Base-by-base conservation (phyloP, 2,888 invertebrate species). In the Maniola hyperantus region DNA sequence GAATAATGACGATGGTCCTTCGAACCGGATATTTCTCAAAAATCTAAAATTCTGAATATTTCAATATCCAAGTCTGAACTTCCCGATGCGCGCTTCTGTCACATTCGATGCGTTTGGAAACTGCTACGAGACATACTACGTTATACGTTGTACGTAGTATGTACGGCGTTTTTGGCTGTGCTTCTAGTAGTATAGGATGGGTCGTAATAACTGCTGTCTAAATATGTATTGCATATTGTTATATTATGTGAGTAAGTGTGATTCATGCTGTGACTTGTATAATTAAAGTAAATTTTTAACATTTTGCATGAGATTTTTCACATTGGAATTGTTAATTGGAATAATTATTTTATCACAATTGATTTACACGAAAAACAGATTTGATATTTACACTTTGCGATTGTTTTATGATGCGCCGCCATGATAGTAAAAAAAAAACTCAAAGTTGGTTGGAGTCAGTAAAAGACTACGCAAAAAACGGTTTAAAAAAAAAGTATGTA, bases 1-100 rank as follows among this genome's bases (percentile, higher is more conserved):
- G 13, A 42, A 5, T 42, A 51, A n/a, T n/a, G n/a, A n/a, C n/a
- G n/a, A n/a, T 53, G 53, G 53, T 26, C 33, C 26, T 33, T 18
- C 8, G 50, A 50, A 11, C 50, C 50, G 20, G 50, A 53, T 53
- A 53, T 33, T 48, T n/a, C n/a, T n/a, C n/a, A n/a, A n/a, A 18
- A 18, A 8, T 13, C n/a, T 33, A 7, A 5, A 6, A 44, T n/a
- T 13, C 15, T 55, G 13, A 58, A 68, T 62, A 46, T 60, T 50
- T 67, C 59, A 64, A 70, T 65, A 70, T 69, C 69, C 64, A 51
- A 62, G 69, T 57, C 57, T 20, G 13, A 6, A 42, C 13, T 57
- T 48, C 46, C 64, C 67, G 61, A 67, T 65, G 69, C 68, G 65
- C 65, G 72, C 72, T 72, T 72, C 72, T 72, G 72, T 71, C 71